Conservation (phyloP, 2,113 vertebrate species). For the Bubo scandiacus region DNA sequence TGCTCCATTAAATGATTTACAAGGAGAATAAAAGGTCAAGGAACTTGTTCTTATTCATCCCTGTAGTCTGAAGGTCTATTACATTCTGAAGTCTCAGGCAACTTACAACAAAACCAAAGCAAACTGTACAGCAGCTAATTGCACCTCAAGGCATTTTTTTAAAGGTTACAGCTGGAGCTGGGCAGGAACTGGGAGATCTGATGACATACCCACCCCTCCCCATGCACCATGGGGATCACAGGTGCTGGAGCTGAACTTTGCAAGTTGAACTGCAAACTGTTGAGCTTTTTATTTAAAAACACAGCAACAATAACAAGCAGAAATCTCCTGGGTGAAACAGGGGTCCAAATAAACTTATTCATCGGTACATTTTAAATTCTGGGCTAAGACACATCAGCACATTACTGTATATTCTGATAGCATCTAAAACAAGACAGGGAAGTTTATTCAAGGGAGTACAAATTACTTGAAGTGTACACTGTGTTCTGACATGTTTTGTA, state of each 20-base stretch:
- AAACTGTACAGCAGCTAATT: conserved; percentile 31
- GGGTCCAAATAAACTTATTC: neutral
- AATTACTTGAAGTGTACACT: neutral
- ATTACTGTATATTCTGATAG: neutral
- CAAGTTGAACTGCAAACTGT: neutral
- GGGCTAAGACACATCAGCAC: neutral
- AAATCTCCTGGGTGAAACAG: neutral
- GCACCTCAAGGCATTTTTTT: conserved; percentile 34
- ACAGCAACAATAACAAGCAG: neutral
- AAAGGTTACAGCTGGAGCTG: conserved; percentile 45
- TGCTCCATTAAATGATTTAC: neutral
- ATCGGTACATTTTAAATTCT: neutral
- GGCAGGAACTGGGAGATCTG: conserved; percentile 7
- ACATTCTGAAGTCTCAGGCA: neutral
- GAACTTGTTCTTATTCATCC: conserved; percentile 14
- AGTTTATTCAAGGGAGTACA: neutral
- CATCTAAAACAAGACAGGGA: neutral
- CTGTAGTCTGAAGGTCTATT: conserved; percentile 4
- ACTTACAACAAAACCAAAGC: neutral
- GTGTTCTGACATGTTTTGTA: neutral
- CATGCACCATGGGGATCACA: neutral
- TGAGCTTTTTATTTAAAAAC: neutral
- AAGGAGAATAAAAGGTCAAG: conserved; percentile 46
- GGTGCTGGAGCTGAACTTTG: neutral
- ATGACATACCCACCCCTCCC: neutral